Conservation (phyloP, 2,113 vertebrate species). For the Melanerpes aurifrons region DNA sequence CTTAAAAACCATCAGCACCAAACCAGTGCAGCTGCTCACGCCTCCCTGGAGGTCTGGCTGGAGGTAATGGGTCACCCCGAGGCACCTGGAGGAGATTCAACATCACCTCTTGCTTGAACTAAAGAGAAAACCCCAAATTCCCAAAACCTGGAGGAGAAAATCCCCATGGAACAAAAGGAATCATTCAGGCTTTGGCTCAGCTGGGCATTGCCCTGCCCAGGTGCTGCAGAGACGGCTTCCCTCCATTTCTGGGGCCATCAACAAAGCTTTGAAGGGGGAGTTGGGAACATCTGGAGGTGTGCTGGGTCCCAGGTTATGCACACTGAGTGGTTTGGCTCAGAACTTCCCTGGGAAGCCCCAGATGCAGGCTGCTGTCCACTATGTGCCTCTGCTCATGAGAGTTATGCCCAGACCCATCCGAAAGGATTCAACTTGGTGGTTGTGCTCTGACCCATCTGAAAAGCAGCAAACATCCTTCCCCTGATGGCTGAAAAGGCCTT, state of each 20-base stretch:
- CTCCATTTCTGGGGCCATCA: background rate
- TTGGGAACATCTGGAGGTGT: background rate
- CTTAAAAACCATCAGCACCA: background rate
- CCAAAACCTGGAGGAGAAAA: background rate
- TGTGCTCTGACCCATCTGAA: background rate
- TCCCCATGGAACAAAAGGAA: rapidly evolving
- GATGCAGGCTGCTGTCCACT: background rate
- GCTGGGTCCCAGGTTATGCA: background rate
- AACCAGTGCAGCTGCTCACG: background rate
- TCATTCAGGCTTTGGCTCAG: too few species aligned
- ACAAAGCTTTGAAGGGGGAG: background rate
- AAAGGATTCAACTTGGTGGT: too few species aligned
- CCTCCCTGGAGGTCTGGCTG: background rate
- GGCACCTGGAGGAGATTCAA: background rate
- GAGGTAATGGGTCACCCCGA: background rate
- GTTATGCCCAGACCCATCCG: background rate
- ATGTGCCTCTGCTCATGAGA: too few species aligned
- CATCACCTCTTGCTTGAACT: rapidly evolving
- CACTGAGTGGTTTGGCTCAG: background rate
- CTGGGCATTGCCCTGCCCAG: background rate
- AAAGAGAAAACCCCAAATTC: background rate
- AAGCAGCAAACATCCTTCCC: background rate
- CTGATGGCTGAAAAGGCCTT: background rate
- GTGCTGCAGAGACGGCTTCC: rapidly evolving
- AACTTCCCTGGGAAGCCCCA: background rate